A percentile compares a stretch with the other conserved stretches of the same genome.
Conservation (phyloP, 2,888 invertebrate species). For the Drosophila gaucha region DNA sequence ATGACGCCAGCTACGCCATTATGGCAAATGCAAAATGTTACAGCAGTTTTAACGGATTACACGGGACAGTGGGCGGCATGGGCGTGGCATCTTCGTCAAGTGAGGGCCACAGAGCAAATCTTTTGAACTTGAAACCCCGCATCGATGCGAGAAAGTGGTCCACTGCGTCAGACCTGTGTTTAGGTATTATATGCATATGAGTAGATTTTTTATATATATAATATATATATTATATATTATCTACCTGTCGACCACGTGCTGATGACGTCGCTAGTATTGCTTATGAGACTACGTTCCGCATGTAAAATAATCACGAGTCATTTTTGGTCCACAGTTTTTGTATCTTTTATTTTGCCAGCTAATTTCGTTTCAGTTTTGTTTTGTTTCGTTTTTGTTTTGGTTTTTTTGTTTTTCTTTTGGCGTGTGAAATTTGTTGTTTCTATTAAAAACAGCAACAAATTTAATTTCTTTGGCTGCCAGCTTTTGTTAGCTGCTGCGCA, state of each 20-base stretch:
- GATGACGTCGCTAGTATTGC: conserved; percentile 54
- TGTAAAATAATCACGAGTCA: conserved; percentile 69
- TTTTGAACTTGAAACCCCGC: conserved; percentile 44
- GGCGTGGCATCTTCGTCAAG: conserved; percentile 24
- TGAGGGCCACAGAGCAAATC: conserved; percentile 31
- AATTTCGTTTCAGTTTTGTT: conserved; percentile 24
- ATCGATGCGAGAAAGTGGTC: conserved; percentile 36
- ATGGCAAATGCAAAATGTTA: conserved; percentile 53
- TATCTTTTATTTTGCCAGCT: conserved; percentile 17
- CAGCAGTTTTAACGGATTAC: conserved; percentile 63
- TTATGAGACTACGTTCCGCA: conserved; percentile 31
- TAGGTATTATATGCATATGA: conserved; percentile 8
- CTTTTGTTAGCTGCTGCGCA: conserved; percentile 7
- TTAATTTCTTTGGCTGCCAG: conserved; percentile 15
- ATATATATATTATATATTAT: background rate
- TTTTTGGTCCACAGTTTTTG: conserved; percentile 45
- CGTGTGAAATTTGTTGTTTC: conserved; percentile 60
- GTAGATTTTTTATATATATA: background rate
- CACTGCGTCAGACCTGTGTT: conserved; percentile 45
- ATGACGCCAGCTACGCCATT: conserved; percentile 69
- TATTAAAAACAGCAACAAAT: conserved; percentile 11
- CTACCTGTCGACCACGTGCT: conserved; percentile 60
- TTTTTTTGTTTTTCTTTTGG: conserved; percentile 13
- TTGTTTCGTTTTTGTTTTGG: conserved; percentile 32
- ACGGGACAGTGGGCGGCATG: conserved; percentile 25